Conservation (phyloP, 2,888 invertebrate species). For the Hyposoter didymator region DNA sequence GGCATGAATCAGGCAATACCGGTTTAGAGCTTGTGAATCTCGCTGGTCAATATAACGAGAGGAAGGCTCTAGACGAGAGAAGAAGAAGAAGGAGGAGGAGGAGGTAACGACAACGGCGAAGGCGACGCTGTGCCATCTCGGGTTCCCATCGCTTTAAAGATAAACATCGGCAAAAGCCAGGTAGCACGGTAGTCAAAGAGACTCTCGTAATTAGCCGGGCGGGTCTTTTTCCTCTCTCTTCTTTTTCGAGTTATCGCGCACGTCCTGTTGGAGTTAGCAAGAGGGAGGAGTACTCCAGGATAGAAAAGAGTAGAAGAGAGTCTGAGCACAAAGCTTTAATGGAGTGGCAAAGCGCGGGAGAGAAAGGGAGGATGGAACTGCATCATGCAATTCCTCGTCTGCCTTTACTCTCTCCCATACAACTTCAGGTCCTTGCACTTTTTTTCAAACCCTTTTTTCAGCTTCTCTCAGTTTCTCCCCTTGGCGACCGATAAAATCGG, state of each 20-base stretch:
- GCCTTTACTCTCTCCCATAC: constrained; percentile 36
- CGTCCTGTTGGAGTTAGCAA: constrained; percentile 61
- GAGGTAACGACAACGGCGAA: constrained; percentile 64
- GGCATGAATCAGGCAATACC: constrained; percentile 34
- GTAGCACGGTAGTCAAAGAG: constrained; percentile 79
- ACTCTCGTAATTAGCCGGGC: constrained; percentile 80
- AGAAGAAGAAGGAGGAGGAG: constrained; percentile 19
- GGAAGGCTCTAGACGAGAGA: constrained; percentile 34
- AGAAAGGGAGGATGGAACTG: constrained; percentile 34
- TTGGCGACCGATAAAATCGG: constrained; percentile 67
- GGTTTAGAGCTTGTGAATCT: constrained; percentile 55
- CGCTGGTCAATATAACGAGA: constrained; percentile 63
- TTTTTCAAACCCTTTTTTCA: constrained; percentile 38
- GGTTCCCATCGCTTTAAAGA: constrained; percentile 77
- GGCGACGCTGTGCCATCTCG: constrained; percentile 77
- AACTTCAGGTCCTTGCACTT: constrained; percentile 38
- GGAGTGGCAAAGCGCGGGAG: constrained; percentile 43
- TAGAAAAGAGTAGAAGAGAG: constrained; percentile 47
- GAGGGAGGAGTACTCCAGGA: constrained; percentile 71
- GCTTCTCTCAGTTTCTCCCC: constrained; percentile 43
- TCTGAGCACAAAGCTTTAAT: constrained; percentile 49
- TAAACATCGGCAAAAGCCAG: constrained; percentile 78
- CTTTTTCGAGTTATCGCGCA: constrained; percentile 64
- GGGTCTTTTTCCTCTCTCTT: constrained; percentile 67
- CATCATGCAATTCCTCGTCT: constrained; percentile 45